Evolutionary conservation across 2,113 vertebrate genomes (phyloP).

Genomic region (Rhizomys pruinosus): DNA sequence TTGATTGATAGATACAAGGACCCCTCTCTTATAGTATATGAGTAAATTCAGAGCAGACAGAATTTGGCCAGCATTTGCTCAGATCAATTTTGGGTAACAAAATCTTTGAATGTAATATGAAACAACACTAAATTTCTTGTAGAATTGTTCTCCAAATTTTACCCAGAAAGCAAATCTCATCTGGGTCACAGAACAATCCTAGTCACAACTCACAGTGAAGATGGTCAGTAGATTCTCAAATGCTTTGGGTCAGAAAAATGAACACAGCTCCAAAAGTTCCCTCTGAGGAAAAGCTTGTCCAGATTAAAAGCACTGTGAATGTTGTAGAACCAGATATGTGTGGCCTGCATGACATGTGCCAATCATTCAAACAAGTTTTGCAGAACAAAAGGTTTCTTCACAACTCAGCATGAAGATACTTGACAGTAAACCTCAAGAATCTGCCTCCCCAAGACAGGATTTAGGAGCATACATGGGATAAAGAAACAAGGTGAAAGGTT

Average conservation of each 20-base stretch:
- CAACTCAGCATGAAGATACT: not conserved
- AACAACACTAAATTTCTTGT: not conserved
- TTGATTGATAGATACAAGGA: not conserved
- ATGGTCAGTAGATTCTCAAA: not conserved
- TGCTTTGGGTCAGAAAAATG: not conserved
- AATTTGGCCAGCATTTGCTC: not conserved
- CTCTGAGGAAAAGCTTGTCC: not conserved
- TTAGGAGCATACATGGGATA: no score
- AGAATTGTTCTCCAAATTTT: not conserved
- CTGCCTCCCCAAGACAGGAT: no score
- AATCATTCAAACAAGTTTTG: not conserved
- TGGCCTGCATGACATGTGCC: not conserved
- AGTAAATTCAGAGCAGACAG: no score
- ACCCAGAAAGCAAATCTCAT: not conserved
- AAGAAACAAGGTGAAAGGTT: not conserved
- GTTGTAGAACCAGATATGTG: not conserved
- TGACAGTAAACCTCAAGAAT: not conserved
- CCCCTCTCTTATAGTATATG: not conserved
- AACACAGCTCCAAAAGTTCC: accelerated
- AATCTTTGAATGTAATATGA: not conserved
- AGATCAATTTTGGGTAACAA: not conserved
- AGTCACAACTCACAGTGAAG: accelerated
- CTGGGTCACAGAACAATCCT: not conserved
- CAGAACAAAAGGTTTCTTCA: not conserved
- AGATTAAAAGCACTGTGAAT: not conserved